Evolutionary conservation across 2,888 invertebrate genomes (phyloP).

Genomic region (Epicampocera succincta): DNA sequence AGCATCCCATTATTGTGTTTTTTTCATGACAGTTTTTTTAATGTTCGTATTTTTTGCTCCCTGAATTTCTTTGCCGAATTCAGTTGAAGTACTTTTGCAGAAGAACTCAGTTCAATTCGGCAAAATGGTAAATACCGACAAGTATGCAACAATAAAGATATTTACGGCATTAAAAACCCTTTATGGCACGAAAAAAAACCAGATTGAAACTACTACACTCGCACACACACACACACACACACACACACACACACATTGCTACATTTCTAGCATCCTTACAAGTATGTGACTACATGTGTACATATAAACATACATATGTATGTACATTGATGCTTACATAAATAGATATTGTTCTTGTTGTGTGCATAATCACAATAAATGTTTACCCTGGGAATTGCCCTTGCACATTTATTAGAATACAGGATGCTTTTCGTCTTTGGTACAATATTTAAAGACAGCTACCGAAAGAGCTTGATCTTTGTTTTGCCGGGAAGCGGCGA

Average conservation of each 20-base stretch:
- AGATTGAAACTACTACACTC: conserved; percentile 20
- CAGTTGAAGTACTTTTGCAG: conserved; percentile 43
- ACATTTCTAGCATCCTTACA: no score
- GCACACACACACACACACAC: not conserved
- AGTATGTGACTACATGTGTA: no score
- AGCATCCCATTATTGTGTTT: conserved; percentile 61
- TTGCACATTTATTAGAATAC: conserved; percentile 73
- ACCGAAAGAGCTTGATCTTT: not conserved
- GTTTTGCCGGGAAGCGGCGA: no score
- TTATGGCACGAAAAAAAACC: conserved; percentile 43
- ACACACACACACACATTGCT: not conserved
- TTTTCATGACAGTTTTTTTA: conserved; percentile 41
- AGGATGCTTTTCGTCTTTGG: conserved; percentile 59
- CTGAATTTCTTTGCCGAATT: conserved; percentile 45
- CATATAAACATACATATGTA: conserved; percentile 3
- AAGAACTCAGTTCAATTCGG: conserved; percentile 32
- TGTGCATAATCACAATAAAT: conserved; percentile 80
- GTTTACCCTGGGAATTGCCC: conserved; percentile 78
- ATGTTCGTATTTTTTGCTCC: conserved; percentile 38
- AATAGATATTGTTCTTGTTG: conserved; percentile 52
- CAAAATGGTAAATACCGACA: conserved; percentile 41
- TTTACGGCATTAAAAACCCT: conserved; percentile 54
- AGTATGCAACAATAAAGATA: conserved; percentile 1
- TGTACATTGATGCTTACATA: not conserved
- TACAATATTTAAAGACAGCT: conserved; percentile 9